Evolutionary conservation across 2,113 vertebrate genomes (phyloP), one percentile per base, ranked within the genome.

Genomic region (Esox niger): DNA sequence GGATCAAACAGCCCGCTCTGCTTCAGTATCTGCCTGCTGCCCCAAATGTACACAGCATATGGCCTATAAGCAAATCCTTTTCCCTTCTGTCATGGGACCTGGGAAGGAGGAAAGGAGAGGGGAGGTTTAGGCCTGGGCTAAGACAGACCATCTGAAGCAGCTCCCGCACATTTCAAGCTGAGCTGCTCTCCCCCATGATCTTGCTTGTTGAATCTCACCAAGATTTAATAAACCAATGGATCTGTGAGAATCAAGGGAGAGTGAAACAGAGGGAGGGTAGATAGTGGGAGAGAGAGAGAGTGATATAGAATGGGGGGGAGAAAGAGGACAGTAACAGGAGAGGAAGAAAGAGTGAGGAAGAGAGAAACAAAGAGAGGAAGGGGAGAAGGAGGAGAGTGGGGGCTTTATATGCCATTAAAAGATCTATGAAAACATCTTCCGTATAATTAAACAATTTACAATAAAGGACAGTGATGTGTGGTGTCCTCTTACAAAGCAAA

Each of bases 1-100:
- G 56, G 62, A 81, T 75, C 64, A 79, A 81, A 75, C 63, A 38
- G 38, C 3, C 23, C 35, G n/a, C n/a, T 17, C 43, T 47, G 4
- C 65, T 27, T 20, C 25, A 46, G 55, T 57, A 64, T 75, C 68
- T 55, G 64, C 69, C 72, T 66, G 27, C 2, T 70, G 55, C 55
- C 63, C 27, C 62, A 62, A 54, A 73, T 65, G 55, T 61, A 77
- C 54, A 58, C 55, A 73, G 61, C 66, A 60, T 27, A 62, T 67
- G 30, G 23, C 52, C 35, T 33, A 69, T 66, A 71, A 69, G 65
- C 62, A 38, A 74, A 69, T 62, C 23, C 43, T 67, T 71, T 68
- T 64, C 69, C 55, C 59, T 32, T 52, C 47, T 56, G 62, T 47
- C 58, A 61, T 66, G 6, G 55, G 57, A 61, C 59, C 30, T 33